Base-by-base conservation (phyloP, 2,888 invertebrate species). In the Prosopocoilus inquinatus region DNA sequence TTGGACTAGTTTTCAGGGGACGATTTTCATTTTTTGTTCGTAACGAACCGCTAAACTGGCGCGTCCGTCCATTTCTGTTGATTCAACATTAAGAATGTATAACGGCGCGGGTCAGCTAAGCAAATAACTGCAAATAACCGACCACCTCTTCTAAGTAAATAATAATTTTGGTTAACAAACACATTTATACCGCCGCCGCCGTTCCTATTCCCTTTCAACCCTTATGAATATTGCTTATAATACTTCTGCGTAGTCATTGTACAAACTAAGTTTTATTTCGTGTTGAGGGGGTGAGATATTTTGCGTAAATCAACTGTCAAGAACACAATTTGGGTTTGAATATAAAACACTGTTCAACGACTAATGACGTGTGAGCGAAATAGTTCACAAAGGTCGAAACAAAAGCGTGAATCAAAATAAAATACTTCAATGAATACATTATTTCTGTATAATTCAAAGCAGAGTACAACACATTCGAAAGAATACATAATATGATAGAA, bases 101-200 rank as follows among this genome's bases (percentile, higher is more conserved):
- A 71, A 68, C 67, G 64, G 67, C 69, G 69, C 65, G 71, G 74
- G 74, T 72, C 74, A 73, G 71, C 72, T 67, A 59, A 64, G 72
- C 73, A 73, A 74, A 74, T 74, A 72, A 71, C 73, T 73, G 73
- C 53, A 53, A 53, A 72, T 72, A 73, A 70, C 64, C 71, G 71
- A 71, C 70, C 69, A 70, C 69, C 71, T 73, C 76, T 70, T 77
- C 76, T 75, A 68, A 73, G 76, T 75, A 77, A 78, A 78, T 77
- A 78, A 77, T 75, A 78, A 78, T 78, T 77, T 77, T 74, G 70
- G 73, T 76, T 76, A 75, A 75, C 78, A 78, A 78, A 78, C 77
- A 77, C 70, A 73, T 71, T 74, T 68, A 65, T 71, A 71, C 64
- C 61, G 57, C 34, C 61, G 53, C 34, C 48, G 47, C 38, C 47